Evolutionary conservation across 1,140 invertebrate species (phyloP), one percentile per base, ranked within the genome.

Genomic region (Stenopsyche tienmushanensis): DNA sequence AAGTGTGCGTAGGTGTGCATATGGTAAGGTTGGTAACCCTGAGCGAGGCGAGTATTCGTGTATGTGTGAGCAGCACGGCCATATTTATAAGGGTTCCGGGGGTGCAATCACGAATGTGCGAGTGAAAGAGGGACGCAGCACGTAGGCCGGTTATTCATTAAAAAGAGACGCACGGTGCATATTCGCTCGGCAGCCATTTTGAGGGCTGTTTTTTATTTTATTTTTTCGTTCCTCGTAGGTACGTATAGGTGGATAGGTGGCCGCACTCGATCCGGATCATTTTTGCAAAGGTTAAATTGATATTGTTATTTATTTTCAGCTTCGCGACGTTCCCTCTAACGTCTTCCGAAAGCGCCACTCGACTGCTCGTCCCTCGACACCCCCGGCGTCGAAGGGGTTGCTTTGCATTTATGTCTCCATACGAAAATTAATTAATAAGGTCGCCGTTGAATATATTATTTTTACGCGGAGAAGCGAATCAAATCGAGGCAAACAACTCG

Each of bases 21-120:
- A 15, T 17, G 23, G 15, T 53, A 20, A 15, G 23, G 7, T 29
- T 18, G 24, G 34, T 13, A 57, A 2, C 34, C 34, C 54, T 57
- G 29, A 41, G 20, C 24, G 15, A 15, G 5, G 5, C 44, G 18
- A n/a, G n/a, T 39, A 26, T 26, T 21, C 20, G 55, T 41, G 54
- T 57, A 21, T 57, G 26, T 26, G 77, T 76, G 78, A 79, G 78
- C 77, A 80, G 78, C 78, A 78, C 79, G 77, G 78, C 78, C 79
- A 80, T 80, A 80, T 80, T 80, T 80, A 80, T 80, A 80, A 80
- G 78, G 78, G 78, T 77, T 80, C 77, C 77, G 77, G 79, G 79
- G 79, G 78, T 80, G 79, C 79, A 80, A 79, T 80, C 79, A 79
- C 77, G 77, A 80, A 79, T 62, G 78, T 76, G 79, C 75, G 74